Percentiles rank a stretch among this genome's conserved stretches.
Conservation (phyloP, 1,140 invertebrate genomes). For the Riptortus pedestris region DNA sequence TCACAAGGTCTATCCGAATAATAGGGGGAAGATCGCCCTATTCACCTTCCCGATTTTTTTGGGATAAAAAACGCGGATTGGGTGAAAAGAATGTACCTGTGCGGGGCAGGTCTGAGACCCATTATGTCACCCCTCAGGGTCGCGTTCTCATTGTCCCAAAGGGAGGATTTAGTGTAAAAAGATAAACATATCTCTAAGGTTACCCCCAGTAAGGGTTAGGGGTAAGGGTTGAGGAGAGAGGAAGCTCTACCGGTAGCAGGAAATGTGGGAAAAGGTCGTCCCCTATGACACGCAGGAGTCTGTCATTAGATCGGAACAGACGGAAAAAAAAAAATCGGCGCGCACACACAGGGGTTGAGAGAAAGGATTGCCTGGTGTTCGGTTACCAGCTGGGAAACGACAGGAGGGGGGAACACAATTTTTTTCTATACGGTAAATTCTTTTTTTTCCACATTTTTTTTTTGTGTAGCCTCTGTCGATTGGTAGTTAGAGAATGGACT, state of each 20-base stretch:
- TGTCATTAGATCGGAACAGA: not conserved
- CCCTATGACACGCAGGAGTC: not conserved
- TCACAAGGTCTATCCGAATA: not conserved
- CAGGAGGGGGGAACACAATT: not conserved
- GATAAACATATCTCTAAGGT: not conserved
- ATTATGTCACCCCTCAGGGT: not conserved
- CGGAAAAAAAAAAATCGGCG: not conserved
- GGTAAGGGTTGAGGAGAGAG: not conserved
- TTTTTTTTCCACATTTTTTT: not conserved
- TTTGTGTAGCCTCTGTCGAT: too few relatives aligned
- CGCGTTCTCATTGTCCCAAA: not conserved
- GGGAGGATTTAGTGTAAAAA: not conserved
- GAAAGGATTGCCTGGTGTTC: not conserved
- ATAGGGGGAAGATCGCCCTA: not conserved
- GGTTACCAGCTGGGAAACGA: not conserved
- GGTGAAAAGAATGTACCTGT: not conserved
- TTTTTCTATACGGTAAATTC: not conserved
- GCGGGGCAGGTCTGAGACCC: not conserved
- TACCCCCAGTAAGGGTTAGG: not conserved
- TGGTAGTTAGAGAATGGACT: too few relatives aligned
- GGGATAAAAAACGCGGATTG: not conserved
- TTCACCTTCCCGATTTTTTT: not conserved
- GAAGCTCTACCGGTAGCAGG: not conserved
- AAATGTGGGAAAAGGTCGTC: not conserved
- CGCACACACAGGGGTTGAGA: not conserved